Conservation (phyloP, 1,140 invertebrate genomes). For the Eupristina koningsbergeri region DNA sequence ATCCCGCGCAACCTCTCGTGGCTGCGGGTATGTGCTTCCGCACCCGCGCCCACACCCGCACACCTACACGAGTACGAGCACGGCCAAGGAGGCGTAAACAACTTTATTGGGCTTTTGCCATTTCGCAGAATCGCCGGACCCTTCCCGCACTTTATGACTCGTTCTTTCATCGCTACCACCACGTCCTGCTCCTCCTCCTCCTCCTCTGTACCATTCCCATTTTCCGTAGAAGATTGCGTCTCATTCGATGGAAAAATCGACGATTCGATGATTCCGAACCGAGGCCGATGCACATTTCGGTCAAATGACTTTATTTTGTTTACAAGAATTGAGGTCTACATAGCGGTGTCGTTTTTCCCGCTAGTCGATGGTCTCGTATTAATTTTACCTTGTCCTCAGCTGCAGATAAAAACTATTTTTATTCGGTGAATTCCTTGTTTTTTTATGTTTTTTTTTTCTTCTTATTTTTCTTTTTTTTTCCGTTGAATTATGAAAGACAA, state of each 20-base stretch:
- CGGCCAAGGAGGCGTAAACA: slow-evolving; percentile 23
- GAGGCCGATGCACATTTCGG: background rate
- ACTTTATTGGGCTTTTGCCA: slow-evolving; percentile 32
- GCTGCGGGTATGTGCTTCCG: no score
- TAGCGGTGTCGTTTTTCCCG: background rate
- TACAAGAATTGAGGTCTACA: slow-evolving; percentile 11
- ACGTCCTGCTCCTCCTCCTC: background rate
- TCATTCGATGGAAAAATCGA: background rate
- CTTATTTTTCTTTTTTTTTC: background rate
- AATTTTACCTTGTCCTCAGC: slow-evolving; percentile 2
- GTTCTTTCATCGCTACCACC: background rate
- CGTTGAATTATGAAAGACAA: background rate
- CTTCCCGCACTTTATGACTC: background rate
- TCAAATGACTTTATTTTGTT: slow-evolving; percentile 25
- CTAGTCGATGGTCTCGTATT: slow-evolving; percentile 1
- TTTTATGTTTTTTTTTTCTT: background rate
- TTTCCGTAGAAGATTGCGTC: background rate
- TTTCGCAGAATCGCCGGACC: slow-evolving; percentile 21
- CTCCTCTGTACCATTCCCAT: background rate
- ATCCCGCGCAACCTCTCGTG: no score
- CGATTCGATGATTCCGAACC: no score
- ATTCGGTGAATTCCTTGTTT: background rate
- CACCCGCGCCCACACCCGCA: background rate
- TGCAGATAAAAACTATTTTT: slow-evolving; percentile 7
- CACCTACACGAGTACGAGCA: background rate